Base-by-base conservation (phyloP, 2,888 invertebrate genomes). In the Spodoptera littoralis region DNA sequence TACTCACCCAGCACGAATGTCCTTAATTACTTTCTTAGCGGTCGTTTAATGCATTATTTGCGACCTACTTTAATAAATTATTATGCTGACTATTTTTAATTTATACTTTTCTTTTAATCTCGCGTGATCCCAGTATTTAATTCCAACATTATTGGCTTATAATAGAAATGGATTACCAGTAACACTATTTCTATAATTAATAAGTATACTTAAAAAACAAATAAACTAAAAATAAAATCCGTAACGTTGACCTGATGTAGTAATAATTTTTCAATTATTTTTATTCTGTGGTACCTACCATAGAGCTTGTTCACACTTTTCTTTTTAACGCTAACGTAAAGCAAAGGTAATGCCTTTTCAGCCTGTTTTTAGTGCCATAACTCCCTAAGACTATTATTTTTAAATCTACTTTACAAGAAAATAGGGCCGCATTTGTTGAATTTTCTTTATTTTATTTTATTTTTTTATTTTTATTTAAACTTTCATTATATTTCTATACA, bases 1-100 rank as follows among this genome's bases (percentile, higher is more conserved):
- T 68, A 30, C 60, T 22, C n/a, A n/a, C n/a, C 18, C 41, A 5
- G 47, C 1, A n/a, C 12, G 42, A 50, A 53, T n/a, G 52, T 13
- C 8, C 41, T 65, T 70, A 65, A 70, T 70, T 57, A 66, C 46
- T 71, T 61, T 52, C 55, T 65, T 41, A 41, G 36, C n/a, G 42
- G 43, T 36, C 13, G 53, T 46, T 43, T 47, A 52, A 44, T 53
- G 42, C 53, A 36, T 54, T 55, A 53, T 49, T 62, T 43, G 50
- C 12, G 62, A 67, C 62, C 60, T 57, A 54, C 9, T 62, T 65
- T 24, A 62, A 56, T 42, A 45, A 54, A 54, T 71, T 67, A 54
- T 60, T 59, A 60, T 54, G 71, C 13, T 18, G 55, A 46, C 43
- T 48, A 65, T 70, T 71, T 46, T 70, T 41, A 13, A 60, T 57